Evolutionary conservation across 2,113 vertebrate species (phyloP), one percentile per base, ranked within the genome.

Genomic region (Oncorhynchus masou): DNA sequence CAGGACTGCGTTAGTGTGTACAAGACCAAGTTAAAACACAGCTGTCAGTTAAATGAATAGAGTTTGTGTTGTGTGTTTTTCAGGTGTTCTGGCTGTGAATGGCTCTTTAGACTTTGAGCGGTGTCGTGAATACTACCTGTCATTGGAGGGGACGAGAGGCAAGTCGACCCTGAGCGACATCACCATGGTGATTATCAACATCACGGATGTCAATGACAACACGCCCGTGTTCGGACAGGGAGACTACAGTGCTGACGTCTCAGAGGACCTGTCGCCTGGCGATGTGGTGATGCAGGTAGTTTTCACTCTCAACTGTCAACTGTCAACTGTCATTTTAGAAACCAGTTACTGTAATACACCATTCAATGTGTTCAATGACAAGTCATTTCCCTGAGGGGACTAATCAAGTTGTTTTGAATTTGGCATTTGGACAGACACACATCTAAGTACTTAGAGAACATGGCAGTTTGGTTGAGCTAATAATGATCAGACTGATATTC

Each of bases 151-250:
- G 8, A 94, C 90, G 0, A 93, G 96, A 1, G 95, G 93, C 39
- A 93, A 92, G 80, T 93, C 94, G 9, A 91, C 95, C 20, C 91
- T 97, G 77, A 95, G 89, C 0, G 98, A 99, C 70, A 87, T 95
- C 75, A 94, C 94, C 83, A 96, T 93, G 15, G 88, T 99, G 0
- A 89, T 97, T 80, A 91, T 99, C 87, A 97, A 97, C 71, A 87
- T 99, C 85, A 98, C 95, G 0, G 98, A 99, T 66, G 83, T 96
- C 64, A 99, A 99, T 0, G 98, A 99, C 83, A 95, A 99, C 1
- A 57, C 88, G 0, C 98, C 98, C 0, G 86, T 87, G 71, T 99
- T 99, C 75, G 81, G 84, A 69, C 94, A 88, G 65, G 91, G 91
- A 0, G 90, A 90, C 80, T 96, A 98, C 81, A 89, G 85, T 0